Evolutionary conservation across 2,888 invertebrate species (phyloP).

Genomic region (Heliconius charithonia): DNA sequence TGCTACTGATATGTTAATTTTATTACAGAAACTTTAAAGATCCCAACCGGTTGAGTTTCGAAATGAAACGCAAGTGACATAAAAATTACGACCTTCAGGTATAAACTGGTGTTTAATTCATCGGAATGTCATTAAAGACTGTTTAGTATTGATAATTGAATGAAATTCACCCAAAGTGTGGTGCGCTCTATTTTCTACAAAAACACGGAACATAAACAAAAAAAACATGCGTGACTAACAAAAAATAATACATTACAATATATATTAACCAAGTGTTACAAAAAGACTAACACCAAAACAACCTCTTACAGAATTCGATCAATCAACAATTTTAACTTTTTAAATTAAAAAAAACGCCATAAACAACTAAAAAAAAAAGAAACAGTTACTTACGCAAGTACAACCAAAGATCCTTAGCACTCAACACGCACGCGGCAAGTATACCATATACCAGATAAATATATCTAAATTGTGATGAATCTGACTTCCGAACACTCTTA

Average conservation of each 20-base stretch:
- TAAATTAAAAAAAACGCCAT: background rate
- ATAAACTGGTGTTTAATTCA: slow-evolving; percentile 57
- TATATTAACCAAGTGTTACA: background rate
- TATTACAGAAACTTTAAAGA: slow-evolving; percentile 78
- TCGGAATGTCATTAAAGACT: slow-evolving; percentile 57
- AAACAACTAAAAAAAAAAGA: background rate
- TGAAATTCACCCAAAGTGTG: background rate
- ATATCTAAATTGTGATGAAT: slow-evolving; percentile 8
- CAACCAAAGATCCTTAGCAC: slow-evolving; percentile 49
- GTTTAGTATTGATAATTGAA: slow-evolving; percentile 19
- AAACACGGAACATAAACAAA: background rate
- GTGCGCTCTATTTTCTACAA: background rate
- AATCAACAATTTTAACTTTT: background rate
- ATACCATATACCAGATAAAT: background rate
- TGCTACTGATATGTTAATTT: slow-evolving; percentile 78
- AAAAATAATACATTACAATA: background rate
- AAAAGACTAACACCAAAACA: background rate
- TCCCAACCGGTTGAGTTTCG: slow-evolving; percentile 77
- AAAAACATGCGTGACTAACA: background rate
- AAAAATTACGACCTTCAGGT: slow-evolving; percentile 73
- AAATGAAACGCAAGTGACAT: slow-evolving; percentile 77
- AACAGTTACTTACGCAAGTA: slow-evolving; percentile 65
- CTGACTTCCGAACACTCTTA: slow-evolving; percentile 36
- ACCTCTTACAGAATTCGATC: background rate
- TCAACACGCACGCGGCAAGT: slow-evolving; percentile 32